Base-by-base conservation (phyloP, 1,140 invertebrate species). In the Drosophila nigrodunni region DNA sequence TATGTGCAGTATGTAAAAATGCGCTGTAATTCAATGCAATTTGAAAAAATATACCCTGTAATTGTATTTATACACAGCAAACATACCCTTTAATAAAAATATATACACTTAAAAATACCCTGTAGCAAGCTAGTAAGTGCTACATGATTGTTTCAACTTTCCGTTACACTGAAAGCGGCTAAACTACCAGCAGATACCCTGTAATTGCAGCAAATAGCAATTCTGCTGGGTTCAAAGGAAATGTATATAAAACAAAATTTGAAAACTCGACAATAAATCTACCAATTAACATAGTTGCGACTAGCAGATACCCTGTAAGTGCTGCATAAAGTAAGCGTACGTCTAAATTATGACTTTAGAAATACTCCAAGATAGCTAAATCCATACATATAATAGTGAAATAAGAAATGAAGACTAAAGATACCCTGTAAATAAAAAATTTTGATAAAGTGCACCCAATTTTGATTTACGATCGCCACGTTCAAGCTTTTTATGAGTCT, bases 401-500 rank as follows among this genome's bases (percentile, higher is more conserved):
- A 30, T 43, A n/a, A 35, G 11, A 10, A 25, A 44, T 10, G 11
- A 15, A 10, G 8, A 55, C 52, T 58, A 11, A 30, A 43, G 18
- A 57, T 57, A 57, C 54, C 35, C 54, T 57, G 6, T 21, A 41
- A 15, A n/a, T 6, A 10, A 13, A 39, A 37, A 15, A 15, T 15
- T 15, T 37, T 9, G 9, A 15, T 5, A 52, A 10, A 4, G n/a
- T 52, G 7, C n/a, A 10, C 11, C 8, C 13, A 15, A 37, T 8
- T 50, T 25, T 21, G 34, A 7, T 50, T 50, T 39, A 50, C 46
- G 46, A 49, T 47, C 43, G 57, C 30, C n/a, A 34, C 13, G 7
- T 3, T 1, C 30, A 34, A 34, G 8, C 7, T 15, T 18, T 13
- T 35, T 13, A 57, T 57, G 54, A 21, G 18, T 10, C 21, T 43